Percentiles rank a stretch among this genome's conserved stretches.
These are phyloP conservation scores for Halcyon smyrnensis DNA, from an alignment of 2,797 vertebrate species.

Conservation along the genomic window DNA sequence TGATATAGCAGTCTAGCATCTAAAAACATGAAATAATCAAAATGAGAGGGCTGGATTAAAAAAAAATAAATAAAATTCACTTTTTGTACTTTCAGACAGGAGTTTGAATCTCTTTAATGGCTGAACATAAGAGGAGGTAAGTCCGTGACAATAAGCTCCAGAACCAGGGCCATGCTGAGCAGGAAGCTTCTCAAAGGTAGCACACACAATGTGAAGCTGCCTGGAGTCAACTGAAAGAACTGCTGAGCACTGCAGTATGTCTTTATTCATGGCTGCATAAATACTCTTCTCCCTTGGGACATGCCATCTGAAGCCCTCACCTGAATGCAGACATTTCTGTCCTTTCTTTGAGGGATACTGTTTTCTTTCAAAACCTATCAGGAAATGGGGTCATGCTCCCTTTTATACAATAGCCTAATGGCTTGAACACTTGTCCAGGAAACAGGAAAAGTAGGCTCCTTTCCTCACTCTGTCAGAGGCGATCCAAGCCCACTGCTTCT, in stretches of 20 bases:
- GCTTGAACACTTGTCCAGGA: constrained; percentile 71
- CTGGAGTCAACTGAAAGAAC: neutral
- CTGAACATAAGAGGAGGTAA: neutral
- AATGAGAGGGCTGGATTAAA: neutral
- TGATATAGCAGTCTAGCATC: neutral
- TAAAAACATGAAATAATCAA: neutral
- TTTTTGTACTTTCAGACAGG: neutral
- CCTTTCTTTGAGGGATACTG: constrained; percentile 48
- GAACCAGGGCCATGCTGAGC: neutral
- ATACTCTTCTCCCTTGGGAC: constrained; percentile 28
- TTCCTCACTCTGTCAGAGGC: constrained; percentile 35
- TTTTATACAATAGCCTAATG: constrained; percentile 70
- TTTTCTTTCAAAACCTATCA: constrained; percentile 46
- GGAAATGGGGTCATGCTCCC: constrained; percentile 52
- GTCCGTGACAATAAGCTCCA: neutral
- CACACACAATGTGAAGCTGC: neutral
- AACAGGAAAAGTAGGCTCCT: constrained; percentile 67
- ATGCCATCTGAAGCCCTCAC: constrained; percentile 56
- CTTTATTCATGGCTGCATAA: neutral
- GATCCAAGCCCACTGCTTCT: constrained; percentile 8
- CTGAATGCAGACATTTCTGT: constrained; percentile 49
- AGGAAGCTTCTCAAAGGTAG: constrained; percentile 39
- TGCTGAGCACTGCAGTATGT: constrained; percentile 43
- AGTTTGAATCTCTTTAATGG: neutral
- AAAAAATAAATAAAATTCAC: neutral